Percentiles rank a stretch among this genome's conserved stretches.
These are phyloP conservation scores for Erythrolamprus reginae DNA, from an alignment of 2,113 vertebrate species.

Conservation along the genomic window DNA sequence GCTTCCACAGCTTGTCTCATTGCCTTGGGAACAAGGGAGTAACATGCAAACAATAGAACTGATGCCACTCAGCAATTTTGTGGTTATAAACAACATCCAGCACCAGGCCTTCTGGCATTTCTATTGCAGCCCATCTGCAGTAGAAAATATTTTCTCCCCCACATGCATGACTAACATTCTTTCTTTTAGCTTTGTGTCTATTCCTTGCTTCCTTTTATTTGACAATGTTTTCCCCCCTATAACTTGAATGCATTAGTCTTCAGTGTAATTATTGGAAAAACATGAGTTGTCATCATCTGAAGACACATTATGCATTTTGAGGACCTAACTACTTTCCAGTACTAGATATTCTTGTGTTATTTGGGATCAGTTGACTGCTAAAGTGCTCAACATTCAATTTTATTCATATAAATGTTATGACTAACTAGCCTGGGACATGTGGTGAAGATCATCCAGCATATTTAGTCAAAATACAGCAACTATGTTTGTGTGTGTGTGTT, in stretches of 20 bases:
- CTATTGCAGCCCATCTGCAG: conserved; percentile 48
- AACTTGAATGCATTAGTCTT: background rate
- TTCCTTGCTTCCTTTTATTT: background rate
- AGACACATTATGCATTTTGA: background rate
- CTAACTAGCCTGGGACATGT: background rate
- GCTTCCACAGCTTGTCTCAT: conserved; percentile 61
- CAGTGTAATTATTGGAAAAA: background rate
- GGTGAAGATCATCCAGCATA: background rate
- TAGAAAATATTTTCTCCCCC: conserved; percentile 13
- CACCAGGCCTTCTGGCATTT: conserved; percentile 54
- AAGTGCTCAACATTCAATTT: background rate
- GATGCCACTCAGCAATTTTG: conserved; percentile 40
- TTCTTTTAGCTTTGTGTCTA: conserved; percentile 36
- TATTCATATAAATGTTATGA: background rate
- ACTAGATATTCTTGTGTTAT: background rate
- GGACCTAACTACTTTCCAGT: background rate
- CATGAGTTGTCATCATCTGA: background rate
- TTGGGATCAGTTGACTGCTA: background rate
- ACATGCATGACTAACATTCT: conserved; percentile 26
- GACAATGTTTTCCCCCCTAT: conserved; percentile 8
- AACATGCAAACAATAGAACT: conserved; percentile 61
- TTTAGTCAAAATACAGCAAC: background rate
- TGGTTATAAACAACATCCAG: conserved; percentile 59
- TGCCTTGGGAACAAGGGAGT: conserved; percentile 48
- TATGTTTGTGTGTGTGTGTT: background rate